phyloP scores from a whole-genome alignment of 2,888 invertebrate genomes.

The Drosophila anomalata region DNA sequence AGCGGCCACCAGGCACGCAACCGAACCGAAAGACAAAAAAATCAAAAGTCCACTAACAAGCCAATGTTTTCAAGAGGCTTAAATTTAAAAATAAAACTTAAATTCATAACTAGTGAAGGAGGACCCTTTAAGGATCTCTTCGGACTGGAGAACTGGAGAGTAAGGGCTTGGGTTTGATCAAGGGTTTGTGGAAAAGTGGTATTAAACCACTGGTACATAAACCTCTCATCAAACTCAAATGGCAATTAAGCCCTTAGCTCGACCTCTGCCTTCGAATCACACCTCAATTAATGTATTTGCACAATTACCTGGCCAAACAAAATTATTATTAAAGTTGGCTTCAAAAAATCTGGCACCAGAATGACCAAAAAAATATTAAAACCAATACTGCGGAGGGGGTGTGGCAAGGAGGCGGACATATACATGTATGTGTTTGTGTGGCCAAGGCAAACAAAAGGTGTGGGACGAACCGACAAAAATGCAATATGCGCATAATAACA shows the following conservation, averaged over 20 bases:
- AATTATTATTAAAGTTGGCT: slow-evolving; percentile 28
- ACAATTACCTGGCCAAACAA: slow-evolving; percentile 38
- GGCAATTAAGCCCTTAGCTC: neutral
- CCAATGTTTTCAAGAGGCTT: slow-evolving; percentile 9
- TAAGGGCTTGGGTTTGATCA: too few relatives aligned
- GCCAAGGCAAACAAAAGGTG: slow-evolving; percentile 60
- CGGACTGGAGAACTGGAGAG: too few relatives aligned
- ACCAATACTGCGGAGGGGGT: neutral
- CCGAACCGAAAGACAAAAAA: slow-evolving; percentile 40
- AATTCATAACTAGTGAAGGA: neutral
- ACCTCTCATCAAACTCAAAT: too few relatives aligned
- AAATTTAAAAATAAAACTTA: neutral
- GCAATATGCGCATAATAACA: slow-evolving; percentile 70
- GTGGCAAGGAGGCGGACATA: neutral
- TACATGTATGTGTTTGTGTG: slow-evolving; percentile 3
- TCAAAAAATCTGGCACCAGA: neutral
- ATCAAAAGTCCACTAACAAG: neutral
- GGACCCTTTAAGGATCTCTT: too few relatives aligned
- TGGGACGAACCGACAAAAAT: slow-evolving; percentile 77
- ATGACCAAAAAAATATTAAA: slow-evolving; percentile 22
- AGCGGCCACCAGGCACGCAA: slow-evolving; percentile 54
- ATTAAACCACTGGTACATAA: too few relatives aligned
- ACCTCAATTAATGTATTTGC: slow-evolving; percentile 31
- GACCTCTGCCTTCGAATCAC: slow-evolving; percentile 26
- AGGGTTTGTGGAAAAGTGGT: too few relatives aligned